These are phyloP conservation scores for Brachirus orientalis DNA, from an alignment of 2,113 vertebrate species.

Conservation along the genomic window DNA sequence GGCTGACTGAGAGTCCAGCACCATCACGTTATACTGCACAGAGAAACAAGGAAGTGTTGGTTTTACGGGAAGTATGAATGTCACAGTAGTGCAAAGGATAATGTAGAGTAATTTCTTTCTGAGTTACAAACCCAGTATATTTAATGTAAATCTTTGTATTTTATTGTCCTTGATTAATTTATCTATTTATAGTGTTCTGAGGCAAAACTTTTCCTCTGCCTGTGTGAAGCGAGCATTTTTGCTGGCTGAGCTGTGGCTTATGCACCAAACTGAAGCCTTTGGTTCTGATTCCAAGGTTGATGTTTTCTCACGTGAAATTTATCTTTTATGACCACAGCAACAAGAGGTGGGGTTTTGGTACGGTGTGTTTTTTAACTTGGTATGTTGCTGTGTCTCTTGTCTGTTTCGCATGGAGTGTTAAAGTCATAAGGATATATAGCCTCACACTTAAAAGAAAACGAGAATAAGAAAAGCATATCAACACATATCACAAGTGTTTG, in stretches of 20 bases:
- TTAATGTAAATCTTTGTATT: slow-evolving; percentile 1
- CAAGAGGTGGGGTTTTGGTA: slow-evolving; percentile 14
- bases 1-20: slow-evolving; percentile 56
- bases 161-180: slow-evolving; percentile 3
- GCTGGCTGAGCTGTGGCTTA: too few species aligned
- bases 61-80: slow-evolving; percentile 29
- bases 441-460: slow-evolving; percentile 10
- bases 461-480: slow-evolving; percentile 10
- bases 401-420: too few species aligned
- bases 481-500: not conserved
- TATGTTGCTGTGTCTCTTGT: not conserved
- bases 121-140: slow-evolving; percentile 2
- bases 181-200: slow-evolving; percentile 24
- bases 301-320: too few species aligned
- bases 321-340: too few species aligned
- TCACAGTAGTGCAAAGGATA: slow-evolving; percentile 2
- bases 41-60: slow-evolving; percentile 30
- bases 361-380: not conserved
- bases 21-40: slow-evolving; percentile 23
- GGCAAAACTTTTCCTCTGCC: slow-evolving; percentile 28
- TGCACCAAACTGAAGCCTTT: too few species aligned
- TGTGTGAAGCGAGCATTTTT: too few species aligned
- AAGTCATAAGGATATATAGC: not conserved
- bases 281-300: too few species aligned
- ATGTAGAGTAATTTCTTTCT: slow-evolving; percentile 16